Evolutionary conservation across 2,113 vertebrate genomes (phyloP).

Genomic region (Pteronura brasiliensis): DNA sequence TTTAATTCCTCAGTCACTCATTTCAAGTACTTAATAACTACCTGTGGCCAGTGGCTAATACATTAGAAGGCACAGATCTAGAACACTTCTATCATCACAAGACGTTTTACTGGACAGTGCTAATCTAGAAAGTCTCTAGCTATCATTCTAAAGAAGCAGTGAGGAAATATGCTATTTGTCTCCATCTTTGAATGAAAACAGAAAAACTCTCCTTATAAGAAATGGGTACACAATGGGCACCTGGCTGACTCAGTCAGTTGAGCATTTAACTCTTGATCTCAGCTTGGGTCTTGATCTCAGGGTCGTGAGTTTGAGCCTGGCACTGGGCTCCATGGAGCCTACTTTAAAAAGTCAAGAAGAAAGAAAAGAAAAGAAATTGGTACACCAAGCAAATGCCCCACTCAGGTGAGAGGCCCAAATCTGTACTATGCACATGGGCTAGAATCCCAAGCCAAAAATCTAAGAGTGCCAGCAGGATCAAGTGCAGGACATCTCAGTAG

Average conservation of each 20-base stretch:
- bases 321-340: background rate
- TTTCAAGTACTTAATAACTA: background rate
- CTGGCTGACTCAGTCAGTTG: no score
- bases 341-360: background rate
- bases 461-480: background rate
- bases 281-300: background rate
- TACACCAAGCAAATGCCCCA: background rate
- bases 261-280: no score
- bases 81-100: background rate
- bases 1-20: background rate
- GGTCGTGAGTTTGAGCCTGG: background rate
- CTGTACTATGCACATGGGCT: background rate
- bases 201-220: background rate
- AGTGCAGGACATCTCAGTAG: background rate
- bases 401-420: background rate
- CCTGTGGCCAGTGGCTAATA: background rate
- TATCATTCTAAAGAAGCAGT: background rate
- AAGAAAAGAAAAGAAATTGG: background rate
- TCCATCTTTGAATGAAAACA: background rate
- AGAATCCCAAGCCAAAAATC: background rate
- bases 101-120: background rate
- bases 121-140: background rate
- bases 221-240: background rate
- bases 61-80: background rate
- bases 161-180: background rate